A percentile compares a stretch with the other conserved stretches of the same genome.
These are phyloP conservation scores for Gephyroberyx darwinii DNA, from an alignment of 2,797 vertebrate species.

Conservation along the genomic window DNA sequence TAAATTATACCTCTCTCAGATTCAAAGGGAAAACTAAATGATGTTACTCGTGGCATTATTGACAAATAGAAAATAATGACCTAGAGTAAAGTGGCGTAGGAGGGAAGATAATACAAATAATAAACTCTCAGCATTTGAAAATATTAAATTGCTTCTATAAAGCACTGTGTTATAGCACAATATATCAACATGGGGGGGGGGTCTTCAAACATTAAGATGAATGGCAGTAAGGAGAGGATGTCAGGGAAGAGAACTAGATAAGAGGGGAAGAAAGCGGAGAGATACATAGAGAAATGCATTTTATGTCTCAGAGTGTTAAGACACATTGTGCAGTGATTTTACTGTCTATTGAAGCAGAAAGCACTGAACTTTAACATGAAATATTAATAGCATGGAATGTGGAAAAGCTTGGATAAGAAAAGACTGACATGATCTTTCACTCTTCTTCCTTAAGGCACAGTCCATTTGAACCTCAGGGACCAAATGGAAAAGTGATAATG, in stretches of 20 bases:
- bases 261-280: conserved; percentile 19
- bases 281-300: conserved; percentile 64
- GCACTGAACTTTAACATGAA: conserved; percentile 80
- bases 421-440: conserved; percentile 73
- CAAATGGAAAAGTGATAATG: conserved; percentile 32
- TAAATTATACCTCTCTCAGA: conserved; percentile 40
- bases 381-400: conserved; percentile 78
- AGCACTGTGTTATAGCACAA: conserved; percentile 61
- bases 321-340: conserved; percentile 78
- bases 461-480: conserved; percentile 60
- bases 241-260: conserved; percentile 40
- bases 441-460: conserved; percentile 58
- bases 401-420: conserved; percentile 71
- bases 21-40: conserved; percentile 64
- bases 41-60: conserved; percentile 56
- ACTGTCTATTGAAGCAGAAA: conserved; percentile 79
- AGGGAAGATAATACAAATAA: conserved; percentile 65
- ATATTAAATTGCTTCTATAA: conserved; percentile 74
- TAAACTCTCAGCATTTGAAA: conserved; percentile 63
- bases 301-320: conserved; percentile 70
- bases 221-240: conserved; percentile 53
- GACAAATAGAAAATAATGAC: conserved; percentile 66
- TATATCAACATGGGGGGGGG: conserved; percentile 59
- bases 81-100: conserved; percentile 17
- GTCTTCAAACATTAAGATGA: conserved; percentile 72